Evolutionary conservation across 2,888 invertebrate species (phyloP), one percentile per base, ranked within the genome.

Genomic region (Drosophila atripex): DNA sequence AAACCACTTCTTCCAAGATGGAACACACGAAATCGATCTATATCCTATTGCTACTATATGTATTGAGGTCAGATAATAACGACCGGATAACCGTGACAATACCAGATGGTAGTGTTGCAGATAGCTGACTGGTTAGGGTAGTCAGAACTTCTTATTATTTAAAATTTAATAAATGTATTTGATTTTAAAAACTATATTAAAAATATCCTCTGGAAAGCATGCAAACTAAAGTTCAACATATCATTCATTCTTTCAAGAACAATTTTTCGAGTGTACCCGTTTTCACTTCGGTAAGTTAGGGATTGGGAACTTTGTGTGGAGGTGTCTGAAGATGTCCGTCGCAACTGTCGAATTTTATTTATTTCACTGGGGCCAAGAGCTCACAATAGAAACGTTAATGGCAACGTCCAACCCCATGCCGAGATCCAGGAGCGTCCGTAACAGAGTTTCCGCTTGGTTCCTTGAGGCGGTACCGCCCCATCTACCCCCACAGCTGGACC

Each of bases 311-410:
- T 46, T 35, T 49, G 50, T 50, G 43, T 32, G 52, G 50, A 69
- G 50, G 69, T 52, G 58, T 52, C 54, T 59, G 51, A 53, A 55
- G 66, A 56, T 66, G 73, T 74, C 73, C 61, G 61, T 73, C 77
- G 65, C 71, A 77, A 71, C 83, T 84, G 84, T 84, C 84, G 84
- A 84, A 87, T 76, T 84, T 87, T 84, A 84, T 84, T 84, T 84
- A 84, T 84, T 85, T 85, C 88, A 87, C 83, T 73, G 77, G 76
- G 87, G 83, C 84, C 79, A 84, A 80, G 69, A 87, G 87, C 83
- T 83, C 86, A 87, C 88, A 87, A 87, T 84, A 79, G 83, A 79
- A 87, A 82, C 83, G 86, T 84, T 84, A 84, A 84, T 84, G 84
- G 86, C 86, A 75, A 74, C 61, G 68, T 53, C 85, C 60, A 56